Evolutionary conservation across 1,140 invertebrate species (phyloP).

Genomic region (Chlorops oryzae): DNA sequence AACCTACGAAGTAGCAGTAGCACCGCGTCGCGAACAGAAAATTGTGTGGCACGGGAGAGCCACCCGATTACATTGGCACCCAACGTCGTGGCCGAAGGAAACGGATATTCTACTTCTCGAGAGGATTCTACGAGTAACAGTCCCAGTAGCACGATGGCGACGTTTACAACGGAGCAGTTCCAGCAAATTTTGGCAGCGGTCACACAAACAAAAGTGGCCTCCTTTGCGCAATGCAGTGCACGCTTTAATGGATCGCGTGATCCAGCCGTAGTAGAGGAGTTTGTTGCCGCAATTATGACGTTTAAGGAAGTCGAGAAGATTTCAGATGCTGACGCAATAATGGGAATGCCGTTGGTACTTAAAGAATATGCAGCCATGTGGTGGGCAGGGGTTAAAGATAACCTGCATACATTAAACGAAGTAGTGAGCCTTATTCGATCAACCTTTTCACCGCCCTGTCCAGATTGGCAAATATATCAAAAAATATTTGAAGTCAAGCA

Average conservation of each 20-base stretch:
- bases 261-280: constrained; percentile 17
- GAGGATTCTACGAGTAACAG: too few species aligned
- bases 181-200: not conserved
- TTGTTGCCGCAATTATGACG: constrained; percentile 18
- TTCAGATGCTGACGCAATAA: constrained; percentile 20
- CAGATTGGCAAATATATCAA: constrained; percentile 13
- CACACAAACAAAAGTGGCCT: not conserved
- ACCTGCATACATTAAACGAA: constrained; percentile 12
- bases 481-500: constrained; percentile 14
- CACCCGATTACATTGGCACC: too few species aligned
- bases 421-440: constrained; percentile 6
- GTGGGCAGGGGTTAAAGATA: constrained; percentile 3
- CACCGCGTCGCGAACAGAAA: too few species aligned
- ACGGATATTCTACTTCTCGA: too few species aligned
- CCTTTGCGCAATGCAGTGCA: constrained; percentile 13
- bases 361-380: constrained; percentile 9
- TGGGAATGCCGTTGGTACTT: constrained; percentile 23
- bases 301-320: constrained; percentile 20
- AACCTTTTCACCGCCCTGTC: constrained; percentile 8
- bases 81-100: too few species aligned
- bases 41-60: too few species aligned
- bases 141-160: too few species aligned
- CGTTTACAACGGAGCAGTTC: constrained; percentile 3
- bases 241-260: constrained; percentile 14
- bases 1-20: too few species aligned